Conservation (phyloP, 2,888 invertebrate genomes). For the Arge pagana region DNA sequence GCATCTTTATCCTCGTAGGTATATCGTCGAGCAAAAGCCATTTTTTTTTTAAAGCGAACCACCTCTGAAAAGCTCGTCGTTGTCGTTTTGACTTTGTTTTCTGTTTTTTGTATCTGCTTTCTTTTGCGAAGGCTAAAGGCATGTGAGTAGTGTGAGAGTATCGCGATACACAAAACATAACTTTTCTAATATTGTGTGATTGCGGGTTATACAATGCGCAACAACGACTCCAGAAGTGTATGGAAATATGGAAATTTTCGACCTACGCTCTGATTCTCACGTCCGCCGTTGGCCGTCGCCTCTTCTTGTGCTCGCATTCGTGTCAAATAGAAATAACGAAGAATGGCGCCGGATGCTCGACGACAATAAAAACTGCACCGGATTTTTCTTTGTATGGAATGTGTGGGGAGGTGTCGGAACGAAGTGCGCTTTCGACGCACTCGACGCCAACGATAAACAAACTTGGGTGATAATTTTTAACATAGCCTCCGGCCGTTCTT, state of each 20-base stretch:
- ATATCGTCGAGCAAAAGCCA: no score
- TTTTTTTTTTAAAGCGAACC: no score
- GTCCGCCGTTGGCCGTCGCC: conserved; percentile 22
- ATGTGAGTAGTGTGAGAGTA: conserved; percentile 21
- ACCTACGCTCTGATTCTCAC: conserved; percentile 23
- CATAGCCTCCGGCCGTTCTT: conserved; percentile 13
- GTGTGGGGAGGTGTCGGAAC: conserved; percentile 9
- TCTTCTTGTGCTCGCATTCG: conserved; percentile 13
- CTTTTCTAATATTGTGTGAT: conserved; percentile 12
- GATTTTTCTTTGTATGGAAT: no score
- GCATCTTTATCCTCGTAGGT: no score
- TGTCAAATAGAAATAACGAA: conserved; percentile 8
- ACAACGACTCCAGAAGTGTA: conserved; percentile 9
- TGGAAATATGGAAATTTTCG: conserved; percentile 15
- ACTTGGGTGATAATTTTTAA: conserved; percentile 13
- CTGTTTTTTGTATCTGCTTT: no score
- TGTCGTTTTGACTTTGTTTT: no score
- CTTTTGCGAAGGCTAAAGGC: no score
- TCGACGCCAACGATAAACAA: conserved; percentile 2
- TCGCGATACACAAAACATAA: conserved; percentile 16
- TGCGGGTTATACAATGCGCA: conserved; percentile 11
- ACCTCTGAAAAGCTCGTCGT: no score
- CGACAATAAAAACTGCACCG: no score
- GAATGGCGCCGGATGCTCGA: no score
- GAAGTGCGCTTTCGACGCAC: conserved; percentile 8